Evolutionary conservation across 2,113 vertebrate genomes (phyloP).

Genomic region (Paracanthobrama guichenoti): DNA sequence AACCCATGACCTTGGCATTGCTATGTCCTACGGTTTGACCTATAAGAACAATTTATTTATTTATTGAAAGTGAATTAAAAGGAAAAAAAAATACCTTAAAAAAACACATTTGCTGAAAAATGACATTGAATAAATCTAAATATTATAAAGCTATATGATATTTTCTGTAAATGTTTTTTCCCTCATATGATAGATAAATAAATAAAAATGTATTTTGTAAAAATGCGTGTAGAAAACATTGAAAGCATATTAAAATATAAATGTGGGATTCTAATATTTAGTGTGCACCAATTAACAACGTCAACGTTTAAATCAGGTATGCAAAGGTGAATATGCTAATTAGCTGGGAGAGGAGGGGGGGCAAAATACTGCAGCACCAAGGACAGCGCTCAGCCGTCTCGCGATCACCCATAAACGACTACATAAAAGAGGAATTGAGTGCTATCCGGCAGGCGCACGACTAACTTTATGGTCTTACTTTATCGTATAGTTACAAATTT

Average conservation of each 20-base stretch:
- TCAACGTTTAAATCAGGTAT: background rate
- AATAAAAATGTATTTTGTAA: too few species aligned
- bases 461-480: background rate
- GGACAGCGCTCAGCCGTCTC: slow-evolving; percentile 68
- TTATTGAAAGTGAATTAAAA: too few species aligned
- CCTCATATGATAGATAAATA: background rate
- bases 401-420: background rate
- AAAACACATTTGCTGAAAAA: too few species aligned
- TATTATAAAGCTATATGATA: too few species aligned
- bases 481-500: too few species aligned
- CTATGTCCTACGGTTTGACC: background rate
- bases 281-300: background rate
- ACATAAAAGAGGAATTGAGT: background rate
- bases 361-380: slow-evolving; percentile 71
- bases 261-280: background rate
- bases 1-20: background rate
- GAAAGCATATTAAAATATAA: background rate
- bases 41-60: too few species aligned
- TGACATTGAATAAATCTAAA: too few species aligned
- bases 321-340: slow-evolving; percentile 28
- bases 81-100: too few species aligned
- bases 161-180: background rate
- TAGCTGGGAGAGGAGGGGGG: background rate
- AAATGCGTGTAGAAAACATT: background rate
- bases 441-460: background rate